Evolutionary conservation across 2,113 vertebrate species (phyloP).

Genomic region (Phoenicopterus ruber): DNA sequence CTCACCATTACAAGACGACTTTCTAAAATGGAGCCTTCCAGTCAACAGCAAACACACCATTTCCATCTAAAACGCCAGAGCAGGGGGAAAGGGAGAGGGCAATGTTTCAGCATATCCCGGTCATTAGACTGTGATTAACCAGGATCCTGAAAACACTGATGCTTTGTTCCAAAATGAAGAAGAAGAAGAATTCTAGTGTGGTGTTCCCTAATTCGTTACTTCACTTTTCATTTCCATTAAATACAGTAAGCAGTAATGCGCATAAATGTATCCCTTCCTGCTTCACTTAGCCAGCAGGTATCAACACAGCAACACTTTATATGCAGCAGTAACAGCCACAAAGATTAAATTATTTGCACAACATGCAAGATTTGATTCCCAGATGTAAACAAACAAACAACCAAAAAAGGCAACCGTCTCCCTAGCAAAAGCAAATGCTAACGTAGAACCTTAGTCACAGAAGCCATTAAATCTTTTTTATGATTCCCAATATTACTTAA

Average conservation of each 20-base stretch:
- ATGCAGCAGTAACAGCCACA: slow-evolving; percentile 35
- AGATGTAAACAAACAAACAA: slow-evolving; percentile 28
- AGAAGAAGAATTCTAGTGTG: neutral
- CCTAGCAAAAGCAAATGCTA: slow-evolving; percentile 5
- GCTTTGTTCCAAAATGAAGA: slow-evolving; percentile 28
- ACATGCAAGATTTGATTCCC: slow-evolving; percentile 25
- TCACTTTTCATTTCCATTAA: slow-evolving; percentile 67
- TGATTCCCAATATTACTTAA: slow-evolving; percentile 48
- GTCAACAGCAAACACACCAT: neutral
- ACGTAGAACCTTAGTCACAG: neutral
- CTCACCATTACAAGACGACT: neutral
- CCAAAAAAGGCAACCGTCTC: neutral
- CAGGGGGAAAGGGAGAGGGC: neutral
- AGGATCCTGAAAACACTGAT: neutral
- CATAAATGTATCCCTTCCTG: neutral
- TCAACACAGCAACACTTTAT: slow-evolving; percentile 4
- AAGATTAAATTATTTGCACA: slow-evolving; percentile 49
- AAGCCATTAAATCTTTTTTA: slow-evolving; percentile 52
- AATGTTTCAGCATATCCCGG: neutral
- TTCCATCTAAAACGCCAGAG: neutral
- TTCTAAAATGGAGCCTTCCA: neutral
- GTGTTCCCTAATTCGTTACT: slow-evolving; percentile 47
- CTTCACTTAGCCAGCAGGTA: slow-evolving; percentile 1
- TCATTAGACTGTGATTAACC: neutral
- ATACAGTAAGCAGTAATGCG: slow-evolving; percentile 3